A percentile compares a stretch with the other conserved stretches of the same genome.
phyloP scores from a whole-genome alignment of 2,888 invertebrate species.

The Doris montereyensis region DNA sequence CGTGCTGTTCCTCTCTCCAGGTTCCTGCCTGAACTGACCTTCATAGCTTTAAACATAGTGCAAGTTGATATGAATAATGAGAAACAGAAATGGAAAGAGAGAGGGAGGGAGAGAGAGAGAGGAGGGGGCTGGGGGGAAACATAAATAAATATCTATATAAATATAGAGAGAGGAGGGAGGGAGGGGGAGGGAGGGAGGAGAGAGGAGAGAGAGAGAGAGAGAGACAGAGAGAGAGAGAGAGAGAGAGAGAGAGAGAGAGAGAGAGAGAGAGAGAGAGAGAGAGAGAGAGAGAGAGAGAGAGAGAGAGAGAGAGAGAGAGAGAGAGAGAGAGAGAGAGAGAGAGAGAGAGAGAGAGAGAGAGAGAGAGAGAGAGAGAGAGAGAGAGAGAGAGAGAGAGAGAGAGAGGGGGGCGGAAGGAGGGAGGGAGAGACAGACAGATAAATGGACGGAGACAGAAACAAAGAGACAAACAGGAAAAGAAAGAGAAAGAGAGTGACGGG shows the following conservation, averaged over 20 bases:
- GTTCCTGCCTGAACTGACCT: slow-evolving; percentile 52
- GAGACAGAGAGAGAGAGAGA: neutral
- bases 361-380: neutral
- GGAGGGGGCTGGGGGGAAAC: no score
- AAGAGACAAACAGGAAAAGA: neutral
- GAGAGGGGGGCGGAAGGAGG: neutral
- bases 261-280: neutral
- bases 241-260: neutral
- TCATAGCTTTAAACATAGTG: no score
- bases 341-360: neutral
- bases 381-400: neutral
- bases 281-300: neutral
- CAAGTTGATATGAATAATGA: no score
- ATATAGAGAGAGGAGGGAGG: neutral
- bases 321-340: neutral
- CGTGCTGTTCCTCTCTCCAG: slow-evolving; percentile 47
- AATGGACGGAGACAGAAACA: neutral
- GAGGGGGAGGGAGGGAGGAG: neutral
- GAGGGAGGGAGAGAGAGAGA: no score
- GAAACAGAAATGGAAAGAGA: no score
- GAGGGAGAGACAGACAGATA: neutral
- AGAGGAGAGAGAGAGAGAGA: neutral
- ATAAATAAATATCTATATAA: no score
- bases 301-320: neutral
- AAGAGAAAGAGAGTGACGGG: neutral